A percentile compares a stretch with the other conserved stretches of the same genome.
phyloP scores from a whole-genome alignment of 2,797 vertebrate species.

The Onychomys arenicola region DNA sequence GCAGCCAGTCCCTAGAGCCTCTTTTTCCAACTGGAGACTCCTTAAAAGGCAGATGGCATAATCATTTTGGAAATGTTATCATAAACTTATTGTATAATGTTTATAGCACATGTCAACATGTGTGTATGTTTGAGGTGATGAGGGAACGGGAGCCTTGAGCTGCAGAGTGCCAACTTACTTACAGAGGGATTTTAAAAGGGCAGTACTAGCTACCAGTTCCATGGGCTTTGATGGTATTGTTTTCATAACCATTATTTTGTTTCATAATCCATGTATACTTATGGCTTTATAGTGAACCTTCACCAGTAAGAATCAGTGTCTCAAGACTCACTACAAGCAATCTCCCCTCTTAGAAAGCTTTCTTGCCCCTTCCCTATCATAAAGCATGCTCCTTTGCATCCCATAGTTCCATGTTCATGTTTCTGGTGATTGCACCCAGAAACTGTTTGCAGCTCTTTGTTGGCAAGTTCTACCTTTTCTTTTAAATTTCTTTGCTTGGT shows the following conservation, averaged over 20 bases:
- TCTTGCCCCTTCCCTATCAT: background rate
- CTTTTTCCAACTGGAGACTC: slow-evolving; percentile 57
- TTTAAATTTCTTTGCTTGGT: background rate
- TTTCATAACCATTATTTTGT: slow-evolving; percentile 52
- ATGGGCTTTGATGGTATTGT: background rate
- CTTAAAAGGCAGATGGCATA: slow-evolving; percentile 70
- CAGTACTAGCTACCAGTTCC: background rate
- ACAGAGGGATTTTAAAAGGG: slow-evolving; percentile 57
- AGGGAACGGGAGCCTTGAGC: background rate
- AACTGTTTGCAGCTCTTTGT: background rate
- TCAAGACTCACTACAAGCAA: background rate
- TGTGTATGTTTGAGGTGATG: slow-evolving; percentile 31
- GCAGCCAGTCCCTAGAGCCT: slow-evolving; percentile 41
- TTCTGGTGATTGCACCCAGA: background rate
- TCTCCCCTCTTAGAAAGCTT: background rate
- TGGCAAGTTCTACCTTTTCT: background rate
- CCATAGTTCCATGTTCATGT: background rate
- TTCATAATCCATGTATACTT: background rate
- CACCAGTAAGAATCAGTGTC: background rate
- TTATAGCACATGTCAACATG: slow-evolving; percentile 76
- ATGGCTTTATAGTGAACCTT: slow-evolving; percentile 49
- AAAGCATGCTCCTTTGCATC: background rate
- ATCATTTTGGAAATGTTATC: slow-evolving; percentile 70
- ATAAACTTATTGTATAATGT: slow-evolving; percentile 75
- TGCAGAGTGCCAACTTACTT: slow-evolving; percentile 22